Conservation (phyloP, 2,888 invertebrate species). For the Pharmacophagus antenor region DNA sequence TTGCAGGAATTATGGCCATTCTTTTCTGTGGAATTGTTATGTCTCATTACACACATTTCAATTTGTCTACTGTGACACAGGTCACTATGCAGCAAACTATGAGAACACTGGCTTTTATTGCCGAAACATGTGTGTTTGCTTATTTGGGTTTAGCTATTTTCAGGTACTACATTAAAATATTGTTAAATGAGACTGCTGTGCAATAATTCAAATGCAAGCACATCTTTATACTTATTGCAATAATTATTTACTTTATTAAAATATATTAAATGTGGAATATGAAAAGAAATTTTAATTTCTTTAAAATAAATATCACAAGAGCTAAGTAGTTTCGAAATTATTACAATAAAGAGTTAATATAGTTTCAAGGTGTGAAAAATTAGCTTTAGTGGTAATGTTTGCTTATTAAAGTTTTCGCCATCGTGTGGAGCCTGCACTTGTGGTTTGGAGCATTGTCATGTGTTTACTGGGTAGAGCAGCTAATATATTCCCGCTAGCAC, state of each 20-base stretch:
- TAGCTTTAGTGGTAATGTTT: neutral
- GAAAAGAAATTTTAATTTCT: too few species aligned
- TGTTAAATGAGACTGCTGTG: too few species aligned
- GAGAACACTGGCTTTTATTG: conserved; percentile 97
- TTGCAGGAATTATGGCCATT: conserved; percentile 97
- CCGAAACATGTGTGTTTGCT: conserved; percentile 99
- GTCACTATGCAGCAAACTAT: conserved; percentile 99
- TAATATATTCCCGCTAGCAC: conserved; percentile 97
- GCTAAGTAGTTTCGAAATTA: too few species aligned
- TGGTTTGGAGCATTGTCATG: conserved; percentile 96
- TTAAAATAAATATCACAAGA: too few species aligned
- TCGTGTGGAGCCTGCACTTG: conserved; percentile 93
- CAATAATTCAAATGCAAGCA: too few species aligned
- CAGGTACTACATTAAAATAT: conserved; percentile 50
- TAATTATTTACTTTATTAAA: too few species aligned
- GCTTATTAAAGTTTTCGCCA: conserved; percentile 89
- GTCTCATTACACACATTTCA: conserved; percentile 99
- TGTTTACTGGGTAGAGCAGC: conserved; percentile 96
- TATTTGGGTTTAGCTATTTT: conserved; percentile 95
- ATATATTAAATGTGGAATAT: too few species aligned
- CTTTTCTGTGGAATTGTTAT: conserved; percentile 99
- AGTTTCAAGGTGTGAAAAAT: too few species aligned
- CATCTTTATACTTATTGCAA: too few species aligned
- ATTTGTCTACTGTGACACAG: conserved; percentile 98
- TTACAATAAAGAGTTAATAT: too few species aligned